A percentile compares a stretch with the other conserved stretches of the same genome.
Conservation (phyloP, 2,888 invertebrate genomes). For the Aelia acuminata region DNA sequence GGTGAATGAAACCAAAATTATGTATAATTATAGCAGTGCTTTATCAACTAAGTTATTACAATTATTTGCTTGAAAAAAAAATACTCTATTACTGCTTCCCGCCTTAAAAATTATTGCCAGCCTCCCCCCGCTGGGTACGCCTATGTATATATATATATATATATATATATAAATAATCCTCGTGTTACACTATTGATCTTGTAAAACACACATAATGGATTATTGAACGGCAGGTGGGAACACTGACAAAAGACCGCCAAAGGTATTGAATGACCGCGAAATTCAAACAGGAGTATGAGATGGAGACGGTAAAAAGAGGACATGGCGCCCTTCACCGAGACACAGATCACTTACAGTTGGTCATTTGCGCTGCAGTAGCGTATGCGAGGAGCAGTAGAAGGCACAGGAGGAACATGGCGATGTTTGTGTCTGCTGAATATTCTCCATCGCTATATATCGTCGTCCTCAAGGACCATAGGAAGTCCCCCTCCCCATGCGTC, state of each 20-base stretch:
- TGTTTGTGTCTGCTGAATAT: background rate
- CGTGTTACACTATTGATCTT: background rate
- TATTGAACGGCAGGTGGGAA: background rate
- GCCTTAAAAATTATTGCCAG: no score
- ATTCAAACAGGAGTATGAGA: background rate
- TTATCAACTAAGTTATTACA: no score
- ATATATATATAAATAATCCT: background rate
- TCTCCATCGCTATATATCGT: constrained; percentile 46
- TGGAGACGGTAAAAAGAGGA: background rate
- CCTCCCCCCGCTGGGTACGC: no score
- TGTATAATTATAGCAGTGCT: no score
- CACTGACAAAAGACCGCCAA: no score
- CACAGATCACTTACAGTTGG: constrained; percentile 53
- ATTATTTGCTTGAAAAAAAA: no score
- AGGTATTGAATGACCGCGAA: background rate
- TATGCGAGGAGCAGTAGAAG: background rate
- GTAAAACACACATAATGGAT: background rate
- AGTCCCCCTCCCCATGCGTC: background rate
- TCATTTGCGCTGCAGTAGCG: background rate
- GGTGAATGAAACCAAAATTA: no score
- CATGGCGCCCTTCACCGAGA: constrained; percentile 20
- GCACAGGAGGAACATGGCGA: background rate
- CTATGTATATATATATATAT: no score
- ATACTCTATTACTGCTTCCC: no score
- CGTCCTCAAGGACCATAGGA: constrained; percentile 48